Percentiles rank a stretch among this genome's conserved stretches.
These are phyloP conservation scores for Sesamia nonagrioides DNA, from an alignment of 1,140 invertebrate species.

Conservation along the genomic window DNA sequence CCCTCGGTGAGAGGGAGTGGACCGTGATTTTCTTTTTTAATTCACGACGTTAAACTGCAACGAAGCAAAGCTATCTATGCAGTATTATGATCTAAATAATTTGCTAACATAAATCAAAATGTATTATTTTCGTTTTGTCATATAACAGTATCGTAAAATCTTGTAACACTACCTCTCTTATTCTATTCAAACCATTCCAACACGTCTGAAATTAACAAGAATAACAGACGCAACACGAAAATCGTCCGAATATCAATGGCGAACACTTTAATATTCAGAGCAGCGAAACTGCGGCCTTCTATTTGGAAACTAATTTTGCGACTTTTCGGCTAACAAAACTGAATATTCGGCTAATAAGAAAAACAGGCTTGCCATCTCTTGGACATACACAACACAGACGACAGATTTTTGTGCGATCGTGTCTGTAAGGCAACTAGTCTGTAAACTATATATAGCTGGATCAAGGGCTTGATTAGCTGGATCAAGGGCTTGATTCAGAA, in stretches of 20 bases:
- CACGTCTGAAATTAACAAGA: neutral
- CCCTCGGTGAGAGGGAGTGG: no score
- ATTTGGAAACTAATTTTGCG: neutral
- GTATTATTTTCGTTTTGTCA: neutral
- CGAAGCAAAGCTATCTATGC: no score
- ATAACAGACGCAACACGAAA: neutral
- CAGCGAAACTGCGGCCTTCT: neutral
- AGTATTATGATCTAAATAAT: no score
- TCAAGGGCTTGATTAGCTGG: no score
- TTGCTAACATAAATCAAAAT: no score
- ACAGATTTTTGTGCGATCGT: no score
- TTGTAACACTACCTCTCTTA: neutral
- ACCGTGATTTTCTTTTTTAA: no score
- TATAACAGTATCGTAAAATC: neutral
- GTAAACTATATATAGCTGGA: no score
- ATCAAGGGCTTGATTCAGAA: no score
- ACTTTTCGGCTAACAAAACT: neutral
- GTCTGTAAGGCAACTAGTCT: no score
- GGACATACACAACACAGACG: neutral
- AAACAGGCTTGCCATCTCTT: neutral
- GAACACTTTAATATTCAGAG: neutral
- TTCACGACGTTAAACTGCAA: no score
- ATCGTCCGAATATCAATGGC: neutral
- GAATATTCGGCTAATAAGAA: conserved; percentile 23
- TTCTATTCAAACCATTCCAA: conserved; percentile 3